phyloP scores from a whole-genome alignment of 2,888 invertebrate species.

The Agrotis puta region DNA sequence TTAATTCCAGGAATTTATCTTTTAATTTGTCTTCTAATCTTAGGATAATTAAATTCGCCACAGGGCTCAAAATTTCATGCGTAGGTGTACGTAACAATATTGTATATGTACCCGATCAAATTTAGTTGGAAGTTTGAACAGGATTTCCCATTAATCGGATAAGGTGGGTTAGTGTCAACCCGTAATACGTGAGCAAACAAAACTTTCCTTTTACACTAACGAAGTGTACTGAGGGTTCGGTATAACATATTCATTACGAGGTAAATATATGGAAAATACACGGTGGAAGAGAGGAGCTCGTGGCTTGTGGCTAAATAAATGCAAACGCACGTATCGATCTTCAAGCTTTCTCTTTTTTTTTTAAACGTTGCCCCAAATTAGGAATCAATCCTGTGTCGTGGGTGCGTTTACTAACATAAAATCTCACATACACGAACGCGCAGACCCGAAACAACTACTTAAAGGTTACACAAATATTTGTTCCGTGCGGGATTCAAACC shows the following conservation, averaged over 20 bases:
- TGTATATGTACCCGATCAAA: constrained; percentile 25
- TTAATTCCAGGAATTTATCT: background rate
- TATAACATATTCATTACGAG: constrained; percentile 19
- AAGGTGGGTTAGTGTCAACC: constrained; percentile 48
- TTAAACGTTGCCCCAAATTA: too few relatives aligned
- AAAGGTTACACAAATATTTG: too few relatives aligned
- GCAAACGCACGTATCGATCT: too few relatives aligned
- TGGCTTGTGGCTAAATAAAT: too few relatives aligned
- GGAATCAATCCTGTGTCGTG: too few relatives aligned
- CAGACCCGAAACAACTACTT: too few relatives aligned
- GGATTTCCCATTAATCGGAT: constrained; percentile 45
- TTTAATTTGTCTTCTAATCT: background rate
- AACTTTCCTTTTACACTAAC: constrained; percentile 47
- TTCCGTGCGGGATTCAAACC: too few relatives aligned
- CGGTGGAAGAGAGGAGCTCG: background rate
- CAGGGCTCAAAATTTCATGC: background rate
- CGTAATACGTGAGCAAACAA: constrained; percentile 36
- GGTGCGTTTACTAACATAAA: too few relatives aligned
- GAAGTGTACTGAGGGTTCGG: constrained; percentile 6
- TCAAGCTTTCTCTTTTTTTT: too few relatives aligned
- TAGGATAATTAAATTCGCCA: background rate
- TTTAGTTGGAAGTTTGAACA: constrained; percentile 48
- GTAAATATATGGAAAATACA: background rate
- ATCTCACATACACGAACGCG: too few relatives aligned
- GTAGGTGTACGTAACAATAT: background rate